A percentile compares a stretch with the other conserved stretches of the same genome.
Evolutionary conservation across 2,888 invertebrate genomes (phyloP).

Genomic region (Zele albiditarsus): DNA sequence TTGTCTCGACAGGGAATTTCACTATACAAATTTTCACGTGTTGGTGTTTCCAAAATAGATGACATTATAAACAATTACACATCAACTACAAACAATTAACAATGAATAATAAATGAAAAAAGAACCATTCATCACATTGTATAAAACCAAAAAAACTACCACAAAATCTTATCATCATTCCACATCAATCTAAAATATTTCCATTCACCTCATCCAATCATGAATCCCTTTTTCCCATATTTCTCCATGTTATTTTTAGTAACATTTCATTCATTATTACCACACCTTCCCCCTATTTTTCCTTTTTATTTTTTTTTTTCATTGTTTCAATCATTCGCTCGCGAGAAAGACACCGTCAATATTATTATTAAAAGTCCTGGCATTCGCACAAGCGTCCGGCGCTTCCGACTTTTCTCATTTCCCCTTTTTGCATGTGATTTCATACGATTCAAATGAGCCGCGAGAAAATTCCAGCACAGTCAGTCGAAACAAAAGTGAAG

Average conservation of each 20-base stretch:
- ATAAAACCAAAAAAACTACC: no score
- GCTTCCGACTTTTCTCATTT: conserved; percentile 72
- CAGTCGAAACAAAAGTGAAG: conserved; percentile 21
- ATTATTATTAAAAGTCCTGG: conserved; percentile 68
- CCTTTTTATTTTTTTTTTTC: conserved; percentile 19
- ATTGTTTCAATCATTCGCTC: conserved; percentile 40
- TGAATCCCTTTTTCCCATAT: no score
- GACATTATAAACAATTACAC: neutral
- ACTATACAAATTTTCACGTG: conserved; percentile 33
- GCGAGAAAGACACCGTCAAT: conserved; percentile 54
- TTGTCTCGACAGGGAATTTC: conserved; percentile 42
- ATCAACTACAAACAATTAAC: neutral
- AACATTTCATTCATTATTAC: neutral
- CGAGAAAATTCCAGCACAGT: conserved; percentile 35
- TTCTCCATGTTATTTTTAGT: neutral
- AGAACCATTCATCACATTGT: no score
- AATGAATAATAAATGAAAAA: no score
- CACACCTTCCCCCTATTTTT: neutral
- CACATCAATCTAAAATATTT: no score
- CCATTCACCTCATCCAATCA: no score
- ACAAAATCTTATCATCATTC: no score
- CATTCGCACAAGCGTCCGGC: conserved; percentile 59
- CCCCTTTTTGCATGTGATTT: conserved; percentile 64
- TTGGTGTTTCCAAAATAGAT: neutral
- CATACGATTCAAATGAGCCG: conserved; percentile 41